phyloP scores from a whole-genome alignment of 2,888 invertebrate genomes.

The Himalopsyche japonica region DNA sequence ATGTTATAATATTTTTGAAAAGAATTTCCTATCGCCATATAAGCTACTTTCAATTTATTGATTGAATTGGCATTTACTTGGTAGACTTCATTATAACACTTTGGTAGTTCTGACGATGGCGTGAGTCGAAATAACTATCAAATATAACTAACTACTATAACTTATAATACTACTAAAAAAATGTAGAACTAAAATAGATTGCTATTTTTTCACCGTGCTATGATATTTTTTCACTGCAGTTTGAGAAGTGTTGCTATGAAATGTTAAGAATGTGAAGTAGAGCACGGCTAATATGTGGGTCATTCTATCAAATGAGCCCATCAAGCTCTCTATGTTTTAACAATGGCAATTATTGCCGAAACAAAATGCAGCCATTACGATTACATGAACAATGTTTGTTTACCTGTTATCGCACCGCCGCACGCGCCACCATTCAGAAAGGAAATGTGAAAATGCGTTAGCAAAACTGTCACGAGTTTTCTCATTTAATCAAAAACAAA shows the following conservation, averaged over 20 bases:
- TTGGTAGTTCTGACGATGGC: no score
- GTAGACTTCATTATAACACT: no score
- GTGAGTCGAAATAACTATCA: no score
- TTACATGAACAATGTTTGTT: neutral
- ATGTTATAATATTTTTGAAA: no score
- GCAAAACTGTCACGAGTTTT: neutral
- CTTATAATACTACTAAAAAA: no score
- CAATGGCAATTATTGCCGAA: slow-evolving; percentile 19
- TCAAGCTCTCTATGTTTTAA: slow-evolving; percentile 8
- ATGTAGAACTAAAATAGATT: no score
- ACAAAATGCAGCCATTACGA: neutral
- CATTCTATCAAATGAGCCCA: slow-evolving; percentile 17
- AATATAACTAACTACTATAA: no score
- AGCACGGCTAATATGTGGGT: slow-evolving; percentile 17
- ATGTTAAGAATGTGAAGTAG: neutral
- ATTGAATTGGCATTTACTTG: no score
- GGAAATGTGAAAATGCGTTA: neutral
- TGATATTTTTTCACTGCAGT: neutral
- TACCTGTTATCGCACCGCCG: neutral
- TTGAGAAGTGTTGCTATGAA: neutral
- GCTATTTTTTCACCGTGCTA: no score
- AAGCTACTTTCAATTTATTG: no score
- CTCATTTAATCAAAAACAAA: neutral
- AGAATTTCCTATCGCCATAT: no score
- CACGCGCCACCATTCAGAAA: neutral